A percentile compares a stretch with the other conserved stretches of the same genome.
These are phyloP conservation scores for Cliona cf. orientalis DNA, from an alignment of 37 sponge, comb jelly and placozoan species.

Conservation along the genomic window DNA sequence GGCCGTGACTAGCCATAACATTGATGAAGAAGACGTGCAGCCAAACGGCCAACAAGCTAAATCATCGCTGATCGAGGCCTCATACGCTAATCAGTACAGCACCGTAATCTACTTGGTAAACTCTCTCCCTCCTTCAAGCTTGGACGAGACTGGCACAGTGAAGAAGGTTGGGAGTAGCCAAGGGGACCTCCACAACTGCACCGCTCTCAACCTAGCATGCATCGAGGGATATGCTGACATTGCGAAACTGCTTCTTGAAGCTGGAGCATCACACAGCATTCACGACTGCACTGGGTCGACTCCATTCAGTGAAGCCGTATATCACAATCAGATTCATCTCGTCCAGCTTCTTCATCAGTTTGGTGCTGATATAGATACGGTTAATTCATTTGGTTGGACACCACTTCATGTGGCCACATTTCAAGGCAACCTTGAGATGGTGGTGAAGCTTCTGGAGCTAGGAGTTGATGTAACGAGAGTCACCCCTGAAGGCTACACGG, in stretches of 20 bases:
- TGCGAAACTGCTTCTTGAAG: background rate
- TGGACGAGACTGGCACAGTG: background rate
- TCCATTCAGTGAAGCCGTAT: background rate
- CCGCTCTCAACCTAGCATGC: background rate
- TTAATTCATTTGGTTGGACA: background rate
- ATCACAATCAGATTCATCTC: background rate
- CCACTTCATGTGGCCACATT: background rate
- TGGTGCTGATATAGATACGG: background rate
- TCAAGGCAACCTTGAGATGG: background rate
- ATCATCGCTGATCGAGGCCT: background rate
- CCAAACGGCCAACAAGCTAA: too few relatives aligned
- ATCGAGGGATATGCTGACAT: background rate
- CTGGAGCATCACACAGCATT: background rate
- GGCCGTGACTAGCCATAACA: too few relatives aligned
- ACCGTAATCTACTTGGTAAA: background rate
- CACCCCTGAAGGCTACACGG: background rate
- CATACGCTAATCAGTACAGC: background rate
- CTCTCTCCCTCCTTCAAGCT: background rate
- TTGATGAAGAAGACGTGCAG: background rate
- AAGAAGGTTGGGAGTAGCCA: background rate
- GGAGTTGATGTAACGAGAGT: background rate
- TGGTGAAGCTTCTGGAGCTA: background rate
- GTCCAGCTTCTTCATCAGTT: background rate
- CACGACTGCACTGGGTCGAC: background rate
- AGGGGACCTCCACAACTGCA: background rate